A percentile compares a stretch with the other conserved stretches of the same genome.
Evolutionary conservation across 2,888 invertebrate species (phyloP).

Genomic region (Brenthis hecate): DNA sequence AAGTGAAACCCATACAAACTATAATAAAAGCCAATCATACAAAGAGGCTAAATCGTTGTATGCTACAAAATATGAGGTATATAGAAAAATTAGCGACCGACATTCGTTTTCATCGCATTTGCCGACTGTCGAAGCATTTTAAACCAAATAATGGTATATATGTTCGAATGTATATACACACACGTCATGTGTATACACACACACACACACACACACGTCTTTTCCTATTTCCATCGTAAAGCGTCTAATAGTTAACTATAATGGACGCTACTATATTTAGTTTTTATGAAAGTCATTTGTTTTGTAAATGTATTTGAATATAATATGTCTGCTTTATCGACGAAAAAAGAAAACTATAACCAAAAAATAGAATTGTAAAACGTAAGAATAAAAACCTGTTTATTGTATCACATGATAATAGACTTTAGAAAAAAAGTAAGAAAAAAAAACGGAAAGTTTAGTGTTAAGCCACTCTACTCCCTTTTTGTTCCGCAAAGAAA

Average conservation of each 20-base stretch:
- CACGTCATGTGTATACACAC: too few relatives aligned
- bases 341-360: not conserved
- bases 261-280: slow-evolving; percentile 9
- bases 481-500: too few relatives aligned
- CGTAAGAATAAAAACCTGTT: not conserved
- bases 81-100: slow-evolving; percentile 42
- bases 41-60: slow-evolving; percentile 54
- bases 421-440: not conserved
- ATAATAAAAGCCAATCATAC: slow-evolving; percentile 55
- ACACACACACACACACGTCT: slow-evolving; percentile 1
- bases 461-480: not conserved
- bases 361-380: not conserved
- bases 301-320: not conserved
- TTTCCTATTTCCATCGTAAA: not conserved
- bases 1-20: slow-evolving; percentile 47
- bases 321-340: not conserved
- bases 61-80: slow-evolving; percentile 79
- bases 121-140: not conserved
- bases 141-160: not conserved
- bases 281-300: not conserved
- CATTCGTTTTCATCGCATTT: not conserved
- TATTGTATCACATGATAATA: too few relatives aligned
- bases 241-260: slow-evolving; percentile 1
- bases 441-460: not conserved
- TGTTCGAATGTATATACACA: slow-evolving; percentile 6